These are phyloP conservation scores for Pantherophis vulpinus DNA, from an alignment of 2,797 vertebrate genomes.

Conservation along the genomic window DNA sequence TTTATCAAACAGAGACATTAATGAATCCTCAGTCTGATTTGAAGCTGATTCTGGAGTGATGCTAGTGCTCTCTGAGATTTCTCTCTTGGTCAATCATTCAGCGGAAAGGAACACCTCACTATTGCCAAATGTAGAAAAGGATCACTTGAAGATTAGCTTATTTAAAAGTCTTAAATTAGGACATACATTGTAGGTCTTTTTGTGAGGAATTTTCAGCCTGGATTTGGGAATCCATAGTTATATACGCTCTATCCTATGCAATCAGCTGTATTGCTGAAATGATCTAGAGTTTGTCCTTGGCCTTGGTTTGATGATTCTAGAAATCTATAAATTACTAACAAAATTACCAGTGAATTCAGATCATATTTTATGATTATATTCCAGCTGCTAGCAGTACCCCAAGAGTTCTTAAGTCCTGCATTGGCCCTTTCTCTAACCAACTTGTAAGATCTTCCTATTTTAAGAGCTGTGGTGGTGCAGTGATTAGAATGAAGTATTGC, in stretches of 20 bases:
- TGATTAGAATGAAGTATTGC: too few relatives aligned
- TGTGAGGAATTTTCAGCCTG: neutral
- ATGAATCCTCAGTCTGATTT: neutral
- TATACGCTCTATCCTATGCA: neutral
- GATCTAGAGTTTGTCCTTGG: neutral
- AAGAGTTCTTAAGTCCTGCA: neutral
- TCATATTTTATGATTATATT: neutral
- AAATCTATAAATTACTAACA: neutral
- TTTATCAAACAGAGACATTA: neutral
- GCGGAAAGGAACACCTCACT: neutral
- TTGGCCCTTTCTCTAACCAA: neutral
- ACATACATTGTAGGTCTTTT: neutral
- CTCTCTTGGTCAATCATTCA: neutral
- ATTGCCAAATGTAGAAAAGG: neutral
- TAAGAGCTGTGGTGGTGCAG: neutral
- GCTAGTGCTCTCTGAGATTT: neutral
- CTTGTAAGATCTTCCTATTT: neutral
- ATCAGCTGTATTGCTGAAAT: neutral
- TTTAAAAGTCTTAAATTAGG: neutral
- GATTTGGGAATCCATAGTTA: neutral
- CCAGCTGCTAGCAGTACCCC: neutral
- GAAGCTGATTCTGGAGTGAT: neutral
- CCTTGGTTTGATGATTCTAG: neutral
- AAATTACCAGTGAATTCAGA: neutral
- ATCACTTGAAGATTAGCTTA: neutral